phyloP scores from a whole-genome alignment of 2,797 vertebrate genomes.

The Ispidina picta region DNA sequence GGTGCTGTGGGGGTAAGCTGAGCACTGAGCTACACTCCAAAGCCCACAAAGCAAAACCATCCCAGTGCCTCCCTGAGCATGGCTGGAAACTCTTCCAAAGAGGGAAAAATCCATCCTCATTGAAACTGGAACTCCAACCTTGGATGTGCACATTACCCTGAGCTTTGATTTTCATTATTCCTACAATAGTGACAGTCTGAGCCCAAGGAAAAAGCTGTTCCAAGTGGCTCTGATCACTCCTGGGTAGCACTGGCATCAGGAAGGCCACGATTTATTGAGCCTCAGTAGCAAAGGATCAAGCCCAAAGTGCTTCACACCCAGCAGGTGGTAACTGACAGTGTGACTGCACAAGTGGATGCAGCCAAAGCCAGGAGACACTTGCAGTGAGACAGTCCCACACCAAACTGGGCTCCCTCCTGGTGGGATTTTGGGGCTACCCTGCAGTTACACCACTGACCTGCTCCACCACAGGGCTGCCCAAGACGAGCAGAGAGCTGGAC shows the following conservation, averaged over 20 bases:
- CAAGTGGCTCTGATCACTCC: not conserved
- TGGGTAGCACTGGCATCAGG: not conserved
- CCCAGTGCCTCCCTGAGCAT: not conserved
- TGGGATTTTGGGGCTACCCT: not conserved
- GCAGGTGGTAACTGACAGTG: rapidly evolving
- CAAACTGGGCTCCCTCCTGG: not conserved
- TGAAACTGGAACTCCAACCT: not conserved
- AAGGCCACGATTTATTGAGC: not conserved
- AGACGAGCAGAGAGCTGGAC: not conserved
- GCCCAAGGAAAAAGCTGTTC: not conserved
- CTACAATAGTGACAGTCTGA: not conserved
- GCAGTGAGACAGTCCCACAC: not conserved
- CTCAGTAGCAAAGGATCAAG: not conserved
- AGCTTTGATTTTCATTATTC: not conserved
- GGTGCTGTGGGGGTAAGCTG: not conserved
- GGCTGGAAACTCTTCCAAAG: not conserved
- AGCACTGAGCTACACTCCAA: not conserved
- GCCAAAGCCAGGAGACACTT: not conserved
- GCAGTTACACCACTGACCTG: not conserved
- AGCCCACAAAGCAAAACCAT: not conserved
- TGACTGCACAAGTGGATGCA: not conserved
- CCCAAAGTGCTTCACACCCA: not conserved
- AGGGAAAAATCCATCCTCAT: rapidly evolving
- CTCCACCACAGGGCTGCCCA: not conserved
- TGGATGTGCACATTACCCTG: not conserved